Conservation (phyloP, 2,888 invertebrate species). For the Parnassius mnemosyne region DNA sequence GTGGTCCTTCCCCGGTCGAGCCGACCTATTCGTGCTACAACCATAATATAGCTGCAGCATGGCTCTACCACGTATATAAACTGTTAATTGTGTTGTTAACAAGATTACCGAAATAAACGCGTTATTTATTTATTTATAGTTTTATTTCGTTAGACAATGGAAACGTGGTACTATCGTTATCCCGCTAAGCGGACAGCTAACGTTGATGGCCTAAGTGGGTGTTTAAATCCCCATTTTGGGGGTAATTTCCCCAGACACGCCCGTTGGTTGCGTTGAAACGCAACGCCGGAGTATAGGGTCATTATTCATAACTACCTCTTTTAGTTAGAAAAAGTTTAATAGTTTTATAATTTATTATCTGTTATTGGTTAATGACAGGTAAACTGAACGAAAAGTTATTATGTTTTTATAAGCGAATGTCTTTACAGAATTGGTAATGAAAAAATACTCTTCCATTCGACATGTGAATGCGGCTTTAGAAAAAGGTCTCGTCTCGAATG, state of each 20-base stretch:
- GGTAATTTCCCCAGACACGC: conserved; percentile 50
- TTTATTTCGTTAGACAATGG: conserved; percentile 39
- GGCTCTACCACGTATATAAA: no score
- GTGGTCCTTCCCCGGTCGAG: no score
- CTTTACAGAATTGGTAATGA: no score
- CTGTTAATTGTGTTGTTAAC: no score
- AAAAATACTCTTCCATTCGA: no score
- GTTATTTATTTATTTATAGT: not conserved
- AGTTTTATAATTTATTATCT: conserved; percentile 8
- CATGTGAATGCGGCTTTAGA: no score
- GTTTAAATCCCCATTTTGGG: conserved; percentile 60
- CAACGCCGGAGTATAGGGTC: conserved; percentile 21
- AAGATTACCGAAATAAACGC: no score
- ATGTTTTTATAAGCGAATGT: not conserved
- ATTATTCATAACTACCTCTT: conserved; percentile 38
- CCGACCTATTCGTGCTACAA: no score
- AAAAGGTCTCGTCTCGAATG: no score
- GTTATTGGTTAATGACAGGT: conserved; percentile 10
- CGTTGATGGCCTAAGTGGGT: conserved; percentile 62
- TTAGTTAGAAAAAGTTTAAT: conserved; percentile 16
- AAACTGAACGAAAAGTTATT: conserved; percentile 4
- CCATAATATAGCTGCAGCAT: no score
- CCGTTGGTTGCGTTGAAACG: conserved; percentile 33
- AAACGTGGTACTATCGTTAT: conserved; percentile 42
- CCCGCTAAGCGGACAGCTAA: conserved; percentile 48